Evolutionary conservation across 1,140 invertebrate species (phyloP), one percentile per base, ranked within the genome.

Genomic region (Ladona fulva): DNA sequence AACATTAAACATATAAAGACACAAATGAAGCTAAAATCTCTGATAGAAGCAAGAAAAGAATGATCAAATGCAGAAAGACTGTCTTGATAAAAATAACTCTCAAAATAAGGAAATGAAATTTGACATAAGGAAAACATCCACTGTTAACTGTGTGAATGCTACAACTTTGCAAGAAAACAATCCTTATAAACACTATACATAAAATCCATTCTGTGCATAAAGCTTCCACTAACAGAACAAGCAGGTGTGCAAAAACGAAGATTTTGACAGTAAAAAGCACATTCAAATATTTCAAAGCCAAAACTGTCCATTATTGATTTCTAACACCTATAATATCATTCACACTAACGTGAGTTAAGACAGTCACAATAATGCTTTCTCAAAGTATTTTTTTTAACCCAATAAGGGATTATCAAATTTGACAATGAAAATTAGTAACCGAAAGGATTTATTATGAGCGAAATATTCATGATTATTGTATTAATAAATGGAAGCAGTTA

Each of bases 181-280:
- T 66, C 29, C 8, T 37, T 66, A 19, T 1, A 66, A 66, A 66
- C 52, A 66, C 52, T 66, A 66, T 16, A 66, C 52, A 66, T 12
- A 66, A 66, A 66, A 66, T 16, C n/a, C 52, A 66, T 66, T 66
- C 52, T 66, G 52, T 66, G 52, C 52, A 66, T 66, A 19, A 66
- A 66, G 52, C 52, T 12, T 66, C 52, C n/a, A 22, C 52, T 66
- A 66, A 66, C 52, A 66, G 52, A 6, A 66, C 52, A 66, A 66
- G 52, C 52, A 66, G 52, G 52, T 66, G 52, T 66, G 52, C 52
- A 66, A 66, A 52, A 66, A 66, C 52, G 52, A 66, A 12, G 52
- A 19, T 6, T 66, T 66, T 66, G 52, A 66, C 52, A 66, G 1
- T 37, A 66, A 66, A 19, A 66, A 66, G 52, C 52, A 66, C 52